phyloP scores from a whole-genome alignment of 2,888 invertebrate species.

The Acanthococcus lagerstroemiae region DNA sequence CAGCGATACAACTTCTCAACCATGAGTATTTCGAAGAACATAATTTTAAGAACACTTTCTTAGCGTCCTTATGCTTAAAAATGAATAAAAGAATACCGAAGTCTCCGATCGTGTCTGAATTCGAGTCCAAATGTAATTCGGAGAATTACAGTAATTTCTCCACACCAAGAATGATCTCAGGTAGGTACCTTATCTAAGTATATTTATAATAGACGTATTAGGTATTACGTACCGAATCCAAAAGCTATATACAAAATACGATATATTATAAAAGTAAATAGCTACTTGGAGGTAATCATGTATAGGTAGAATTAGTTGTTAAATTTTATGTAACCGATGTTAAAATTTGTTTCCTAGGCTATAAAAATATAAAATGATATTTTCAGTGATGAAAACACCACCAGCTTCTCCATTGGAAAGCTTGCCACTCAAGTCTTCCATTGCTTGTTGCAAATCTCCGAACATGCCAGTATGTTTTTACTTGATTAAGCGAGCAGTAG shows the following conservation, averaged over 20 bases:
- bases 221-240: no score
- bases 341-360: no score
- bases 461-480: background rate
- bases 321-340: no score
- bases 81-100: background rate
- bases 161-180: background rate
- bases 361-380: no score
- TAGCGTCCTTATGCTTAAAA: background rate
- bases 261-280: no score
- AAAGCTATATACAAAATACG: no score
- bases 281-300: no score
- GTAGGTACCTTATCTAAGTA: background rate
- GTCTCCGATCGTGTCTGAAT: background rate
- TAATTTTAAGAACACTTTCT: conserved; percentile 43
- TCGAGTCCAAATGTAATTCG: background rate
- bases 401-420: background rate
- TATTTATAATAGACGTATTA: no score
- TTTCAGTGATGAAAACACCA: background rate
- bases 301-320: no score
- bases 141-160: background rate
- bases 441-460: background rate
- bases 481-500: no score
- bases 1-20: conserved; percentile 53
- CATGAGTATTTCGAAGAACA: conserved; percentile 58
- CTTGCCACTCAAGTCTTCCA: background rate